Percentiles rank a stretch among this genome's conserved stretches.
phyloP scores from a whole-genome alignment of 2,797 vertebrate species.

The Glossophaga mutica region DNA sequence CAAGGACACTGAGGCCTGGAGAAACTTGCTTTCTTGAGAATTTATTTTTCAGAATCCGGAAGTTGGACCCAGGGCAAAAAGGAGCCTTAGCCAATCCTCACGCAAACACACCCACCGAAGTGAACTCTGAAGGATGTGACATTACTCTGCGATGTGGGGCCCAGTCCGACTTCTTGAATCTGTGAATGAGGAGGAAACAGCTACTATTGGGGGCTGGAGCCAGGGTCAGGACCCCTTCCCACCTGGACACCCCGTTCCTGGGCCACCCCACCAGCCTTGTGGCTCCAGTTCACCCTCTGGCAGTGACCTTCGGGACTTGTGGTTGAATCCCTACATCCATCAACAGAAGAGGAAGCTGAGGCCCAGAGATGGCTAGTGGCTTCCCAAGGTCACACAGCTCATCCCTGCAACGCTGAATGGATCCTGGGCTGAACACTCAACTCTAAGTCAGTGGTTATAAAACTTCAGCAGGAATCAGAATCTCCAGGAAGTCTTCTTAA shows the following conservation, averaged over 20 bases:
- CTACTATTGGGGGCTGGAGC: neutral
- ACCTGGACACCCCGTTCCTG: neutral
- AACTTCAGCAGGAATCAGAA: neutral
- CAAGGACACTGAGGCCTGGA: neutral
- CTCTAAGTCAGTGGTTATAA: neutral
- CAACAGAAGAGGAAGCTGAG: neutral
- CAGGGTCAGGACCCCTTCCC: neutral
- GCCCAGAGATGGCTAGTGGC: neutral
- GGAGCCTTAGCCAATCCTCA: neutral
- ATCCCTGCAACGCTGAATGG: neutral
- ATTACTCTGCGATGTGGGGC: no score
- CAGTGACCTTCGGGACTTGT: neutral
- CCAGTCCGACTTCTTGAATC: no score
- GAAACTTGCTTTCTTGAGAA: neutral
- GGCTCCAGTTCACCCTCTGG: neutral
- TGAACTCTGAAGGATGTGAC: no score
- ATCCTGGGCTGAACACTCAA: neutral
- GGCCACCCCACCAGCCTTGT: neutral
- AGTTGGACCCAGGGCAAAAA: neutral
- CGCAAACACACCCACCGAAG: no score
- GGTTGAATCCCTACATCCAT: neutral
- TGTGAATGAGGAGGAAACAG: neutral
- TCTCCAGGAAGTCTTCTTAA: neutral
- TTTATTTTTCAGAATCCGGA: constrained; percentile 56
- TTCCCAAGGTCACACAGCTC: neutral